These are phyloP conservation scores for Drosophila serrata DNA, from an alignment of 1,140 invertebrate genomes.

Conservation along the genomic window DNA sequence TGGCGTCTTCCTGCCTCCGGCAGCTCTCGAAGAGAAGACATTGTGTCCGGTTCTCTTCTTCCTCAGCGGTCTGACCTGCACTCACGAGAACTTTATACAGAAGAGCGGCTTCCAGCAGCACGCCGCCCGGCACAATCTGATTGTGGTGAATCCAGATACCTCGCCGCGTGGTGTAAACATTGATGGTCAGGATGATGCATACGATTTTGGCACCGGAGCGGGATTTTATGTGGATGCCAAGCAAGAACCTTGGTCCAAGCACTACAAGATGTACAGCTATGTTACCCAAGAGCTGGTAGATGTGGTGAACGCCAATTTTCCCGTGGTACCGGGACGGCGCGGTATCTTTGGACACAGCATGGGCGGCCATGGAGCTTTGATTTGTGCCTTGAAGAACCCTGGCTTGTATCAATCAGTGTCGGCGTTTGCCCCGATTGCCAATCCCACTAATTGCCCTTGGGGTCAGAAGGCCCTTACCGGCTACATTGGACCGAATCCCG, in stretches of 20 bases:
- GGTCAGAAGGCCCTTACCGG: conserved; percentile 95
- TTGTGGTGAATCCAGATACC: conserved; percentile 96
- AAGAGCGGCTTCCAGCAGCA: conserved; percentile 97
- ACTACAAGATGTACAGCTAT: conserved; percentile 99
- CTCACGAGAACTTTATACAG: conserved; percentile 97
- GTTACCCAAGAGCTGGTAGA: conserved; percentile 95
- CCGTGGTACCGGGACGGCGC: conserved; percentile 87
- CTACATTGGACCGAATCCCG: conserved; percentile 92
- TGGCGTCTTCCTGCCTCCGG: conserved; percentile 94
- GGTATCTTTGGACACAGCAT: conserved; percentile 97
- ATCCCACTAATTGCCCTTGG: conserved; percentile 94
- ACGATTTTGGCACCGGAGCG: conserved; percentile 97
- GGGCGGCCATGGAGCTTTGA: conserved; percentile 98
- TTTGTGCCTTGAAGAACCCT: conserved; percentile 96
- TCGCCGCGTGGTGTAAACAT: conserved; percentile 96
- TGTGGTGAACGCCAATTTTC: conserved; percentile 92
- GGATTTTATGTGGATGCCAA: conserved; percentile 98
- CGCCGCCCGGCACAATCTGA: conserved; percentile 90
- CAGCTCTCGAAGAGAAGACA: conserved; percentile 88
- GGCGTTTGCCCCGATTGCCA: conserved; percentile 98
- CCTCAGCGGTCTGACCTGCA: conserved; percentile 97
- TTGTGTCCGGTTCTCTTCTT: conserved; percentile 95
- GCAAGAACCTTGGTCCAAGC: conserved; percentile 95
- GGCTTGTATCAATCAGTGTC: conserved; percentile 95
- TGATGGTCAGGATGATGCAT: conserved; percentile 95